phyloP scores from a whole-genome alignment of 2,888 invertebrate genomes.

The Alviniconcha strummeri region DNA sequence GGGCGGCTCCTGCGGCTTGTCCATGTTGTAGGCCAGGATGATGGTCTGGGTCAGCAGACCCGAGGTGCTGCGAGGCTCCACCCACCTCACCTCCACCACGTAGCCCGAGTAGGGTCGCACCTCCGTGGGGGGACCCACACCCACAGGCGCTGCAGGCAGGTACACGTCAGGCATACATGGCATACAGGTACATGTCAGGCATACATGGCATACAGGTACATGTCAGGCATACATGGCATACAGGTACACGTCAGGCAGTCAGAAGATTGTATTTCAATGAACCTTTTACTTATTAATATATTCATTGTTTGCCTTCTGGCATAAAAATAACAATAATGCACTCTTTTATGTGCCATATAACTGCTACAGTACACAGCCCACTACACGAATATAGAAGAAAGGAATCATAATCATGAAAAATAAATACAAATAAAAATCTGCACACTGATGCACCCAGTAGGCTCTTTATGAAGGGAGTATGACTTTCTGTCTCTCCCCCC shows the following conservation, averaged over 20 bases:
- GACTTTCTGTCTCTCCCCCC: too few relatives aligned
- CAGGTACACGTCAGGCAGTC: not conserved
- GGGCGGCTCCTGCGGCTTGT: constrained; percentile 51
- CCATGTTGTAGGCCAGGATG: constrained; percentile 60
- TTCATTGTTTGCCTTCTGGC: too few relatives aligned
- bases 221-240: not conserved
- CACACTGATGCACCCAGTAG: too few relatives aligned
- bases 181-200: not conserved
- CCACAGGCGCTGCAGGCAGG: constrained; percentile 64
- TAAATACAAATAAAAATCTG: too few relatives aligned
- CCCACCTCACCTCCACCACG: constrained; percentile 63
- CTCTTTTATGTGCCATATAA: too few relatives aligned
- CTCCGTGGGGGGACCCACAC: constrained; percentile 61
- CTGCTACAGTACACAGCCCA: too few relatives aligned
- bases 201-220: not conserved
- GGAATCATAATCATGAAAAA: too few relatives aligned
- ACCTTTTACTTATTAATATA: too few relatives aligned
- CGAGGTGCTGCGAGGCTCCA: constrained; percentile 61
- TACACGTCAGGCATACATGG: not conserved
- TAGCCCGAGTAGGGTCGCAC: constrained; percentile 59
- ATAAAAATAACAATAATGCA: too few relatives aligned
- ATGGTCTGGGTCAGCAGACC: constrained; percentile 65
- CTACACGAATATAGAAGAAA: too few relatives aligned
- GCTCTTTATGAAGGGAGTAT: too few relatives aligned
- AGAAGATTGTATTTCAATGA: too few relatives aligned